Evolutionary conservation across 2,113 vertebrate species (phyloP), one percentile per base, ranked within the genome.

Genomic region (Eulemur macaco): DNA sequence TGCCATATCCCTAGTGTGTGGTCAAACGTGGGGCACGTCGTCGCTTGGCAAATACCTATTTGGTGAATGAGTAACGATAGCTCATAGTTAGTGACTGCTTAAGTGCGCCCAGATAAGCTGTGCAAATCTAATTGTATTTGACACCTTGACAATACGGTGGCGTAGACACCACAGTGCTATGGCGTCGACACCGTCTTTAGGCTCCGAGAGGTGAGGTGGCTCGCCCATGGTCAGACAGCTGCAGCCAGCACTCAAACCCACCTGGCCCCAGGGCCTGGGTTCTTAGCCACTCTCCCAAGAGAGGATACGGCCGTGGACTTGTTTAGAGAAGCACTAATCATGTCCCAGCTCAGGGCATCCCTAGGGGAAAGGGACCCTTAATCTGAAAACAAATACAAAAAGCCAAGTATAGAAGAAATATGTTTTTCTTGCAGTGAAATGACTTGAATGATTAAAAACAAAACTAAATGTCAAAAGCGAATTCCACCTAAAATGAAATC

Each of bases 381-480:
- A 60, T 84, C 47, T 31, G 54, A 63, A 64, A 86, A 77, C 52
- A 95, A 86, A 81, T 31, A 58, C 11, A 45, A 54, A 92, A 89
- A 45, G 80, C 18, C 14, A 52, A 80, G 18, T 42, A 29, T 3
- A 34, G 56, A 52, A 52, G 56, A 52, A 52, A 45, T 76, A 34
- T 15, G 21, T 39, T 45, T 92, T 74, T 69, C 73, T 94, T 56
- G 66, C 8, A 42, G 52, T 27, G 20, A 78, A 86, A 82, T 77
- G 27, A 58, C 60, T 47, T 27, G 34, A 20, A 47, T 27, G 66
- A 82, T 42, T 74, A 17, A 91, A 89, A 45, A 73, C 34, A 60
- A 92, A 76, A 88, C 42, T 17, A 69, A 89, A 10, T 56, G 56
- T 34, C 27, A 2, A 56, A 63, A 82, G 66, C 52, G 31, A 83